Percentiles rank a stretch among this genome's conserved stretches.
These are phyloP conservation scores for Macroramphosus scolopax DNA, from an alignment of 2,797 vertebrate species.

Conservation along the genomic window DNA sequence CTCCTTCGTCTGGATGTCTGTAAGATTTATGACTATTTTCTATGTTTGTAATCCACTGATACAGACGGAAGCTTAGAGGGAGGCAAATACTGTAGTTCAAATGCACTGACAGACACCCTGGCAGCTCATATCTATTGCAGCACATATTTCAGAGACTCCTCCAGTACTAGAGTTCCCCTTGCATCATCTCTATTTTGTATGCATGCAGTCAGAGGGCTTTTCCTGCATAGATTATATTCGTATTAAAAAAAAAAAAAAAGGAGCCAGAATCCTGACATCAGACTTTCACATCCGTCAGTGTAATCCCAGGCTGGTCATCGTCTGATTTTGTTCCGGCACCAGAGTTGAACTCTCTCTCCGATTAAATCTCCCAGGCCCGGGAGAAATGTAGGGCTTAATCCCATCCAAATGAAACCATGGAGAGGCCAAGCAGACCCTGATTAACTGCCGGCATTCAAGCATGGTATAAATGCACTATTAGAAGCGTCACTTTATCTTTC, in stretches of 20 bases:
- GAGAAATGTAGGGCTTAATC: slow-evolving; percentile 65
- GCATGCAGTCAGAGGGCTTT: slow-evolving; percentile 54
- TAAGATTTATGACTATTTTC: slow-evolving; percentile 35
- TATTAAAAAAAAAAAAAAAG: slow-evolving; percentile 32
- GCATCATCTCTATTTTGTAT: slow-evolving; percentile 49
- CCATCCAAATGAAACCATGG: slow-evolving; percentile 66
- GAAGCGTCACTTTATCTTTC: slow-evolving; percentile 43
- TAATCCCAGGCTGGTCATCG: slow-evolving; percentile 65
- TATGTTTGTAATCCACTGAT: slow-evolving; percentile 37
- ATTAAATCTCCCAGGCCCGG: slow-evolving; percentile 63
- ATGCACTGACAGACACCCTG: slow-evolving; percentile 41
- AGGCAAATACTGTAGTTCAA: slow-evolving; percentile 37
- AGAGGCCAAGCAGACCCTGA: slow-evolving; percentile 62
- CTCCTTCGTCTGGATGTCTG: slow-evolving; percentile 4
- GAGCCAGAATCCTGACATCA: slow-evolving; percentile 50
- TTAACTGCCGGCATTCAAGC: slow-evolving; percentile 62
- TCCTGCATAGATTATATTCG: slow-evolving; percentile 49
- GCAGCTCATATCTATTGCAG: slow-evolving; percentile 44
- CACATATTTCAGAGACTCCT: slow-evolving; percentile 46
- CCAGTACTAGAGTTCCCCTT: slow-evolving; percentile 47
- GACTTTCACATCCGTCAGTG: slow-evolving; percentile 45
- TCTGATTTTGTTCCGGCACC: slow-evolving; percentile 49
- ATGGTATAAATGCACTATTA: slow-evolving; percentile 59
- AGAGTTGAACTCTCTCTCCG: slow-evolving; percentile 55
- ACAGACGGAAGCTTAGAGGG: slow-evolving; percentile 52